phyloP scores from a whole-genome alignment of 1,140 invertebrate species.

The Rhagoletis zephyria region DNA sequence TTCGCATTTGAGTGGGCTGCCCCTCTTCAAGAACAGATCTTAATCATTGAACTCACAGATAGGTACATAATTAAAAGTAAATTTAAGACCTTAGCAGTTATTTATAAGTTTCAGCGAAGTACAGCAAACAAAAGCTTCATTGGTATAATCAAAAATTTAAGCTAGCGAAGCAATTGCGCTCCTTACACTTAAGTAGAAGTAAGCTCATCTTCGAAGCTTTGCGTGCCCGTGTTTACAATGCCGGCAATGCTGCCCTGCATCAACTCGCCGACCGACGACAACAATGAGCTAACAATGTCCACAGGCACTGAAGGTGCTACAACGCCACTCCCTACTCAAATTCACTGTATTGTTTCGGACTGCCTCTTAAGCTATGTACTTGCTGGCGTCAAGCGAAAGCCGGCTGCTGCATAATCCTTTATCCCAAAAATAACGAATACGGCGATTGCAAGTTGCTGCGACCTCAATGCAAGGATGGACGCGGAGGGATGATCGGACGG shows the following conservation, averaged over 20 bases:
- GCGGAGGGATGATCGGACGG: neutral
- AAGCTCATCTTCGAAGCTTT: neutral
- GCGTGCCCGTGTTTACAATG: neutral
- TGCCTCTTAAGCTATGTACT: neutral
- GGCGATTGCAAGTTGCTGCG: constrained; percentile 12
- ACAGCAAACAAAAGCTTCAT: too few relatives aligned
- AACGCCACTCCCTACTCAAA: neutral
- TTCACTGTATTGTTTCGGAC: neutral
- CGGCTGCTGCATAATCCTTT: constrained; percentile 27
- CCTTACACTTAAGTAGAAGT: neutral
- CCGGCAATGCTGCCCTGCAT: neutral
- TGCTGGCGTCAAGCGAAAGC: neutral
- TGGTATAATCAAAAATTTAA: too few relatives aligned
- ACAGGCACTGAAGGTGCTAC: neutral
- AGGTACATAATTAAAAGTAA: neutral
- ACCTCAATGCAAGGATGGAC: neutral
- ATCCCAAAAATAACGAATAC: constrained; percentile 1
- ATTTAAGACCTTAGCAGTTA: neutral
- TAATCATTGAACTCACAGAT: too few relatives aligned
- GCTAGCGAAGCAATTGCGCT: neutral
- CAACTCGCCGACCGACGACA: neutral
- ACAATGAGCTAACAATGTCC: constrained; percentile 10
- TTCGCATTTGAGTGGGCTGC: too few relatives aligned
- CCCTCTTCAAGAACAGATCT: too few relatives aligned
- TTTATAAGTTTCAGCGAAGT: too few relatives aligned